Conservation (phyloP, 2,888 invertebrate genomes). For the Eristalinus aeneus region DNA sequence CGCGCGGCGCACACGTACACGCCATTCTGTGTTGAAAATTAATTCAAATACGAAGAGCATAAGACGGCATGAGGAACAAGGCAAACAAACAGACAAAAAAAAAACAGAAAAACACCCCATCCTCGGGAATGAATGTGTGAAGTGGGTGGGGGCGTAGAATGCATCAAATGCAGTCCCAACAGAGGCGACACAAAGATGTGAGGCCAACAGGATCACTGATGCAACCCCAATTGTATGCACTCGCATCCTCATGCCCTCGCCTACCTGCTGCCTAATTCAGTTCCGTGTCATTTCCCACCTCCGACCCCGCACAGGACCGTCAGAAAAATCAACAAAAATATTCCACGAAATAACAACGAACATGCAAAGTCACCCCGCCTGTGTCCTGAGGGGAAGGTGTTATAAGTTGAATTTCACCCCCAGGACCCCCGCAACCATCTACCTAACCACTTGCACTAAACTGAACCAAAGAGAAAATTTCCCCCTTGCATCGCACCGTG, state of each 20-base stretch:
- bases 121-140: constrained; percentile 5
- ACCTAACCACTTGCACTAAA: background rate
- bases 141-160: background rate
- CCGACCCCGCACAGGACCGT: background rate
- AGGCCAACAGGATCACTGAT: background rate
- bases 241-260: background rate
- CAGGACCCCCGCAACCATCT: background rate
- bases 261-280: constrained; percentile 21
- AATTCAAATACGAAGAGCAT: background rate
- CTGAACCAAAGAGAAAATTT: background rate
- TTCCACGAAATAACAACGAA: constrained; percentile 40
- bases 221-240: background rate
- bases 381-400: background rate
- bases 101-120: background rate
- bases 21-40: background rate
- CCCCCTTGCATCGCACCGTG: background rate
- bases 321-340: constrained; percentile 39
- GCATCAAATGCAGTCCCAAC: constrained; percentile 39
- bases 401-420: constrained; percentile 7
- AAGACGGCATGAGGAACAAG: background rate
- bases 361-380: background rate
- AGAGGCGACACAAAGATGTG: background rate
- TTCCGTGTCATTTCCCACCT: constrained; percentile 23
- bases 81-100: background rate
- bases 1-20: background rate